Conservation (phyloP, 2,797 vertebrate species). For the Poecilia picta region DNA sequence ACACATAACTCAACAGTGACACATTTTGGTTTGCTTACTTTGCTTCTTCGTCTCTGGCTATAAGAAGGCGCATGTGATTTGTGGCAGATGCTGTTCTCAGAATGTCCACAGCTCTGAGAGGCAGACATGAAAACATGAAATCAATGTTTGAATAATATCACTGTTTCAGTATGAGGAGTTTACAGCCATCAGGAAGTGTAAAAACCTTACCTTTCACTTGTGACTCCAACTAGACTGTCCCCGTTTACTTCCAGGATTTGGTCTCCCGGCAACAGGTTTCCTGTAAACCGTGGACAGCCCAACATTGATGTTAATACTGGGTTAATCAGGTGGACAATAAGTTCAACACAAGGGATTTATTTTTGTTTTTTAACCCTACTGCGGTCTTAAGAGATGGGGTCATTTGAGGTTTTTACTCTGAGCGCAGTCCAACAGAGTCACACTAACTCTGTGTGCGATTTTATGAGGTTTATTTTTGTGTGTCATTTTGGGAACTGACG, state of each 20-base stretch:
- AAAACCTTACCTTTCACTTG: conserved; percentile 86
- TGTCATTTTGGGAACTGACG: too few species aligned
- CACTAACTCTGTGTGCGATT: too few species aligned
- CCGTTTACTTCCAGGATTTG: conserved; percentile 94
- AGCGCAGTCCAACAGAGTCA: too few species aligned
- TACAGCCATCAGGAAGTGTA: background rate
- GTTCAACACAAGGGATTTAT: background rate
- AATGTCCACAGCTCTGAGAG: conserved; percentile 88
- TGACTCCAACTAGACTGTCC: conserved; percentile 88
- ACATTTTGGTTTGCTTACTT: conserved; percentile 73
- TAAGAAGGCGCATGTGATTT: conserved; percentile 91
- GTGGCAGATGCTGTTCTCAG: conserved; percentile 87
- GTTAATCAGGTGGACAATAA: background rate
- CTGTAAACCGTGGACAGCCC: conserved; percentile 62
- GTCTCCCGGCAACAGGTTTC: conserved; percentile 89
- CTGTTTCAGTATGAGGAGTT: background rate
- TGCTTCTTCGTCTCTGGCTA: conserved; percentile 90
- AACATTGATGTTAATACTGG: background rate
- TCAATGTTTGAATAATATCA: background rate
- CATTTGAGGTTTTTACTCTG: too few species aligned
- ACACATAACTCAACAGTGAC: background rate
- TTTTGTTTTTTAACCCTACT: too few species aligned
- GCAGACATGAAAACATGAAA: conserved; percentile 6
- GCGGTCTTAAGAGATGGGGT: too few species aligned
- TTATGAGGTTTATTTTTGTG: too few species aligned